Evolutionary conservation across 2,797 vertebrate genomes (phyloP).

Genomic region (Peromyscus nudipes): DNA sequence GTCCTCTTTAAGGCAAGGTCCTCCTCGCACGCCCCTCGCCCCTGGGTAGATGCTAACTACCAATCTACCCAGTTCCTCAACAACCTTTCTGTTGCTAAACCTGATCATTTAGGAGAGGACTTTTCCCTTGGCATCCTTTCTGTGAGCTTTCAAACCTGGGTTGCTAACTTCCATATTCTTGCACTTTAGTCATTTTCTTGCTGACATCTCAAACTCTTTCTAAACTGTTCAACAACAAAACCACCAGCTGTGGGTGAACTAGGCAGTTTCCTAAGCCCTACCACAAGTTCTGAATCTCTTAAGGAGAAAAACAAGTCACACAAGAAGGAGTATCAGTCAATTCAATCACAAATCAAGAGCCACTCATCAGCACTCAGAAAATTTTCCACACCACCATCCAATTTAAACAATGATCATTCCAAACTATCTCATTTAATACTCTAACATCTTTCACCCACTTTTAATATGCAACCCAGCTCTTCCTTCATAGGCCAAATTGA

Average conservation of each 20-base stretch:
- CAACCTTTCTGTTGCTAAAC: neutral
- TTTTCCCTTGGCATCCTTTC: neutral
- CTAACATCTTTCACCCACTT: neutral
- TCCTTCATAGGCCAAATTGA: constrained; percentile 10
- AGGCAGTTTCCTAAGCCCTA: neutral
- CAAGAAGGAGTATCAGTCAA: neutral
- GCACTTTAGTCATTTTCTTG: constrained; percentile 10
- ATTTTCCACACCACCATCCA: neutral
- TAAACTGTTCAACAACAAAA: neutral
- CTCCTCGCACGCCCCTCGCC: neutral
- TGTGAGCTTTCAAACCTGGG: neutral
- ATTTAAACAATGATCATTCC: neutral
- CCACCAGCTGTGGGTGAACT: neutral
- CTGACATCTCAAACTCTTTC: constrained; percentile 36
- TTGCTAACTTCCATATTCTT: neutral
- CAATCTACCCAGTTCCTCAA: neutral
- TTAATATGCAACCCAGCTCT: neutral
- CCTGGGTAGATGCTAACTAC: neutral
- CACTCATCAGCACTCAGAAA: neutral
- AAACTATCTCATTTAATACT: neutral
- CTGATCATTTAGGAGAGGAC: neutral
- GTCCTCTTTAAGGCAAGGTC: neutral
- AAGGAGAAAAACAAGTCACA: neutral
- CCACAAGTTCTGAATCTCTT: neutral
- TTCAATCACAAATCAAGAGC: neutral